Percentiles rank a stretch among this genome's conserved stretches.
Conservation (phyloP, 2,888 invertebrate species). For the Spodoptera picta region DNA sequence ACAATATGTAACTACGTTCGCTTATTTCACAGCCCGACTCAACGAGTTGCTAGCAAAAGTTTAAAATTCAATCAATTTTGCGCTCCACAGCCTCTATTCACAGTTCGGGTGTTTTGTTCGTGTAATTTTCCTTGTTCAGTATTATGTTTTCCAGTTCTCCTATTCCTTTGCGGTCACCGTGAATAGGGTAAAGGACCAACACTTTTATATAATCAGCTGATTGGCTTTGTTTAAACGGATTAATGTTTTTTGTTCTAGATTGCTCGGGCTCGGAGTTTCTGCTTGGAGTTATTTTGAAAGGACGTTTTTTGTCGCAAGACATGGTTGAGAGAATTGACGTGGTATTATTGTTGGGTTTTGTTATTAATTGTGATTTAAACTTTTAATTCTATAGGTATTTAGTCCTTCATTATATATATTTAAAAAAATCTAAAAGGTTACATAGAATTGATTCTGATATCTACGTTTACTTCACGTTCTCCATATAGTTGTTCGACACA, state of each 20-base stretch:
- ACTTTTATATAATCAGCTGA: slow-evolving; percentile 28
- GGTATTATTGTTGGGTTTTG: no score
- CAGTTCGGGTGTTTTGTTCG: slow-evolving; percentile 62
- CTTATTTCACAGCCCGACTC: slow-evolving; percentile 42
- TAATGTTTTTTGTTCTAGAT: slow-evolving; percentile 4
- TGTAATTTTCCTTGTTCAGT: slow-evolving; percentile 58
- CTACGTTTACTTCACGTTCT: no score
- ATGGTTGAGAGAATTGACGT: no score
- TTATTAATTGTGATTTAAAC: no score
- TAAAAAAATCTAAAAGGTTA: no score
- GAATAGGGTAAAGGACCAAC: slow-evolving; percentile 25
- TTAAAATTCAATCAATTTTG: slow-evolving; percentile 79
- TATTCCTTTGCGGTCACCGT: slow-evolving; percentile 46
- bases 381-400: no score
- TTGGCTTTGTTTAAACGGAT: slow-evolving; percentile 14
- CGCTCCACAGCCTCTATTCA: slow-evolving; percentile 64
- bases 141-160: slow-evolving; percentile 47
- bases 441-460: no score
- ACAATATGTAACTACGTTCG: slow-evolving; percentile 17
- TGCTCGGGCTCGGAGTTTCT: not conserved
- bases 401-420: no score
- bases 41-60: slow-evolving; percentile 63
- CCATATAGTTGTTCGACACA: no score
- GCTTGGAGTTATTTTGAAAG: not conserved
- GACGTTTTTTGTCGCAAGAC: not conserved